Evolutionary conservation across 2,113 vertebrate genomes (phyloP), one percentile per base, ranked within the genome.

Genomic region (Ctenomys sociabilis): DNA sequence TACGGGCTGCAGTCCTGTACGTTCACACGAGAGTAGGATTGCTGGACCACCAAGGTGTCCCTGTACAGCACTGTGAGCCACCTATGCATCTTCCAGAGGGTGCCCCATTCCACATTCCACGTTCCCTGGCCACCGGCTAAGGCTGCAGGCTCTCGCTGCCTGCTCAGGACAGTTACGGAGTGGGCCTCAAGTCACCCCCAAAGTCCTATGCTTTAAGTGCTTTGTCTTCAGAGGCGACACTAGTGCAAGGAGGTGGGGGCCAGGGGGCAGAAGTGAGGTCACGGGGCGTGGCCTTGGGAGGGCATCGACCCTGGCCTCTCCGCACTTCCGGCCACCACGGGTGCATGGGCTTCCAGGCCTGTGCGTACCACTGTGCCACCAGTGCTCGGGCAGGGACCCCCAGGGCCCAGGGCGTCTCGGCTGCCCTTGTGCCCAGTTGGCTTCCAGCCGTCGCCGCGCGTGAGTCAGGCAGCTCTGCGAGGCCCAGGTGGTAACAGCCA

Each of bases 281-380:
- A 37, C 24, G 35, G 35, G 35, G 35, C 7, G 16, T 9, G 35
- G n/a, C n/a, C 68, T 37, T 8, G 68, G n/a, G 16, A 57, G 68
- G 68, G 11, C 35, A 13, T 3, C 6, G 1, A 37, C 21, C 35
- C 21, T 24, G 21, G 32, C 21, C 19, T n/a, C 19, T 5, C 19
- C 11, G 52, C 12, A 9, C 75, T 77, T 35, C 52, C 5, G 4
- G 32, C 32, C 3, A 9, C 61, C 7, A 9, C 21, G 22, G 45
- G 45, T 9, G 45, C 45, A 19, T 16, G 0, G 77, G 28, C 40
- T 8, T 57, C 32, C 9, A 24, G 11, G 30, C 4, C 14, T 1
- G 9, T 32, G 6, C 2, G 30, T 32, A 3, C 30, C 2, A 0
- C 32, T 16, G 10, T 24, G 49, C 22, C n/a, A 32, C 52, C 22